Evolutionary conservation across 2,888 invertebrate species (phyloP), one percentile per base, ranked within the genome.

Genomic region (Leptinotarsa haldemani): DNA sequence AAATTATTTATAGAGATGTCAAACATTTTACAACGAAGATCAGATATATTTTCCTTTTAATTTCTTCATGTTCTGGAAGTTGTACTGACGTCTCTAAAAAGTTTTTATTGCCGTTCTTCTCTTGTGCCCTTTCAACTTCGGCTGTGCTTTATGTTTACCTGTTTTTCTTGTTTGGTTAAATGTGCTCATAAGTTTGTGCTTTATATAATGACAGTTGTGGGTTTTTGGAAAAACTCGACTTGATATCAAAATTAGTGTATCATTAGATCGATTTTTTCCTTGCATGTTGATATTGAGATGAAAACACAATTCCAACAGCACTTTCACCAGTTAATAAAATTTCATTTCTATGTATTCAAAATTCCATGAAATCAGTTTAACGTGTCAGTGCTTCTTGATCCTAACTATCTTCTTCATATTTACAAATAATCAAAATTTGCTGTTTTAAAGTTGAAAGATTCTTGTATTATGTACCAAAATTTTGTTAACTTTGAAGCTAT

Each of bases 121-220:
- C 56, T 77, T 73, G 72, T 71, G 71, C 67, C 69, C 74, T 73
- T 78, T 80, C 74, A 80, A 80, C 80, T 82, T 80, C 75, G 81
- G 80, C 80, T 82, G 80, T 80, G 81, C 80, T 81, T 81, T 79
- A 81, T 80, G 79, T 79, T 82, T 80, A 74, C 69, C 74, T 75
- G 75, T 75, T 81, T 78, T 65, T 71, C 65, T 69, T 70, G 25
- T 72, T 73, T 73, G 53, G 73, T 71, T 74, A 56, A 64, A 68
- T 76, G 74, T 77, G 75, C 70, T 78, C 76, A 66, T 71, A 70
- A 53, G 58, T 63, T 76, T 71, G 7, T 58, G 77, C 74, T 78
- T 78, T 72, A 5, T 30, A 15, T 30, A 61, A 61, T 30, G 61
- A 15, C 16, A 65, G 40, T 68, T 46, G 65, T 52, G 63, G 46